Base-by-base conservation (phyloP, 2,797 vertebrate genomes). In the Antrozous pallidus region DNA sequence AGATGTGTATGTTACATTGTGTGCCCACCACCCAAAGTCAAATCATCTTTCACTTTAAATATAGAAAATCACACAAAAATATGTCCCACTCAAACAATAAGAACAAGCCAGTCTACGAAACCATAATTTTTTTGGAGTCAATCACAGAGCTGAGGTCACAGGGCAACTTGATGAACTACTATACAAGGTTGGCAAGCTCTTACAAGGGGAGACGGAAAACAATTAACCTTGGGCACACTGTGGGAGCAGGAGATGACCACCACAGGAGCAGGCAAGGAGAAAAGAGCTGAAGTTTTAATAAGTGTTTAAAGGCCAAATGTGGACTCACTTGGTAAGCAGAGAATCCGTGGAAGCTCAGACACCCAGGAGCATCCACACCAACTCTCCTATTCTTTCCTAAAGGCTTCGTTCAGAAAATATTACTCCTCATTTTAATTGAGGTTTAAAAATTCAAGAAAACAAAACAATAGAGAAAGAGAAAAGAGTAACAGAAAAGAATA, bases 391-490 rank as follows among this genome's bases (percentile, higher is more conserved):
- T 51, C 17, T 47, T 65, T 49, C 7, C 12, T 47, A 56, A 77
- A 71, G n/a, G 24, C 47, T 89, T 61, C 16, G 67, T 70, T 85
- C n/a, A 87, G 65, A 96, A 93, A 89, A 69, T 18, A 81, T 4
- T 4, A 71, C 8, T 36, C 81, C 33, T 93, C 45, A 70, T 51
- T 65, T 93, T 71, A n/a, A 70, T 8, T 65, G n/a, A 42, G 54
- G 38, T 10, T 85, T 91, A 79, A 88, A 86, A 86, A 51, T 9
- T 22, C 51, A 90, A 88, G 1, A 85, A 92, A 67, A 63, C 22
- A 70, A 89, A 91, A 49, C 1, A 89, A 67, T 5, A 42, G 9
- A 67, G 86, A 51, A 91, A 33, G 14, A 47, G 10, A 56, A 28
- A 90, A 86, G 4, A 85, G 75, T 40, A 77, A 71, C 13, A 67